Conservation (phyloP, 2,797 vertebrate genomes). For the Holocentrus rufus region DNA sequence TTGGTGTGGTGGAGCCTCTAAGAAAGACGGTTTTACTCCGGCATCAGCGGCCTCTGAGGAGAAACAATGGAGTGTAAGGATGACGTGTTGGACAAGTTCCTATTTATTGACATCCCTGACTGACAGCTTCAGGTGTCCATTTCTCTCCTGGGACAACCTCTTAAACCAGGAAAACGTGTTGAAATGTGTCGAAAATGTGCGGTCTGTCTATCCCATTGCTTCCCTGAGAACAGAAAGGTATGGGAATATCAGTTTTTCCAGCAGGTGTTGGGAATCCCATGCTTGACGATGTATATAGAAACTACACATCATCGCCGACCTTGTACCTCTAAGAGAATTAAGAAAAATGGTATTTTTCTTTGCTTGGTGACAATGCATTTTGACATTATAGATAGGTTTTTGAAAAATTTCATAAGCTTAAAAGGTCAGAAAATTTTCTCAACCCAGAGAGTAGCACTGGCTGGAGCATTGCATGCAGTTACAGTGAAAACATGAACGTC, state of each 20-base stretch:
- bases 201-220: conserved; percentile 41
- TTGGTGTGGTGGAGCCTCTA: conserved; percentile 34
- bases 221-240: conserved; percentile 46
- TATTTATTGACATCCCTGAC: conserved; percentile 67
- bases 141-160: conserved; percentile 55
- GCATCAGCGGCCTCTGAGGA: conserved; percentile 31
- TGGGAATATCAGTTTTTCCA: conserved; percentile 54
- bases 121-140: conserved; percentile 66
- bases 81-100: conserved; percentile 38
- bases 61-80: conserved; percentile 60
- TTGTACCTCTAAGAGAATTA: conserved; percentile 19
- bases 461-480: too few species aligned
- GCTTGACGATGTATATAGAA: conserved; percentile 41
- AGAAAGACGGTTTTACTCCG: conserved; percentile 37
- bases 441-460: too few species aligned
- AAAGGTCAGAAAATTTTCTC: too few species aligned
- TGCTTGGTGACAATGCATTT: too few species aligned
- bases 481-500: too few species aligned
- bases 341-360: too few species aligned
- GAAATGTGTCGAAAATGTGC: conserved; percentile 53
- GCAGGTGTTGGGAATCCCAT: conserved; percentile 55
- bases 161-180: conserved; percentile 39
- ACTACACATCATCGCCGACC: conserved; percentile 22
- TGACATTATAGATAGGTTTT: too few species aligned
- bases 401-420: too few species aligned